Percentiles rank a stretch among this genome's conserved stretches.
phyloP scores from a whole-genome alignment of 2,113 vertebrate genomes.

The Lepisosteus osseus region DNA sequence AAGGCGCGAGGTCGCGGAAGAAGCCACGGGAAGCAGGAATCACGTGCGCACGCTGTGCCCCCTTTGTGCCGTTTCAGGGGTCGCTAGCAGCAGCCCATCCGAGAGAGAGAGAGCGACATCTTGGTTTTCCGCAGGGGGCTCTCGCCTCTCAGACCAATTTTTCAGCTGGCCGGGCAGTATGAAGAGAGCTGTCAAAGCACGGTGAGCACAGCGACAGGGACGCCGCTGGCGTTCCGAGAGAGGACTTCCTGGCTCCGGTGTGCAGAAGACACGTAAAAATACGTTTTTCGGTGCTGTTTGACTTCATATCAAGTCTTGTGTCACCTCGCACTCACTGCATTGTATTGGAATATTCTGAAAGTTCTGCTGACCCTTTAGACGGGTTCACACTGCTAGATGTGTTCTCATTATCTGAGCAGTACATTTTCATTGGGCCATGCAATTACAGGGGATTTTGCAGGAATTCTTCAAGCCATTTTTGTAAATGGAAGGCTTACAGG shows the following conservation, averaged over 20 bases:
- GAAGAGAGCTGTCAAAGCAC: conserved; percentile 58
- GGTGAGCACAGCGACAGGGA: conserved; percentile 44
- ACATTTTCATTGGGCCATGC: too few relatives aligned
- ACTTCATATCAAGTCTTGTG: too few relatives aligned
- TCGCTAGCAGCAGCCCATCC: conserved; percentile 30
- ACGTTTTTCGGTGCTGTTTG: too few relatives aligned
- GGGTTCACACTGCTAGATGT: too few relatives aligned
- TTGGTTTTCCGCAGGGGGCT: conserved; percentile 52
- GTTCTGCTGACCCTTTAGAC: too few relatives aligned
- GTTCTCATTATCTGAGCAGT: too few relatives aligned
- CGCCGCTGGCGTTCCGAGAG: conserved; percentile 49
- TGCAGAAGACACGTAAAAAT: too few relatives aligned
- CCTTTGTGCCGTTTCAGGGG: conserved; percentile 23
- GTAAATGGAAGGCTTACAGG: too few relatives aligned
- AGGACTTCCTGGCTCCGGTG: conserved; percentile 63
- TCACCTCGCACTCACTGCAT: too few relatives aligned
- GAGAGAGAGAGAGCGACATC: conserved; percentile 36
- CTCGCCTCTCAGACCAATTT: conserved; percentile 51
- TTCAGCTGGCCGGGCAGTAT: conserved; percentile 69
- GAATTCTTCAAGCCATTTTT: too few relatives aligned
- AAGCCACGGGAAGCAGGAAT: conserved; percentile 59
- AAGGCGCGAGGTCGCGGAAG: conserved; percentile 36
- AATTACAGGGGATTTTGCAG: too few relatives aligned
- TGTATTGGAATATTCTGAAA: too few relatives aligned
- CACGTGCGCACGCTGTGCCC: conserved; percentile 18